A percentile compares a stretch with the other conserved stretches of the same genome.
These are phyloP conservation scores for Agelas oroides DNA, from an alignment of 37 sponge, comb jelly and placozoan species.

Conservation along the genomic window DNA sequence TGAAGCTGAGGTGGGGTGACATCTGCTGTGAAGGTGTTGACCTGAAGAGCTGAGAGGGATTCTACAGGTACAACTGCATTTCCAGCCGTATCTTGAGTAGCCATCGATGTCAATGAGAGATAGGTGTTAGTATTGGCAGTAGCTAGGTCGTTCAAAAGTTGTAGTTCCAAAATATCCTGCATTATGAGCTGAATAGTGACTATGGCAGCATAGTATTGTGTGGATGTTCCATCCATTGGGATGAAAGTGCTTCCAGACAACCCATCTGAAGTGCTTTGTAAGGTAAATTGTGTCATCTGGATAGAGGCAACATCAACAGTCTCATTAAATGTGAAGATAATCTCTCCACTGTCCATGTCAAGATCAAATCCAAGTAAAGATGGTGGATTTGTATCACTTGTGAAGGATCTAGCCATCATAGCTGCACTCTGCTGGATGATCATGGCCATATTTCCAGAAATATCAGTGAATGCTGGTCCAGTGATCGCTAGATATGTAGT, in stretches of 20 bases:
- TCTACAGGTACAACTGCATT: slow-evolving; percentile 39
- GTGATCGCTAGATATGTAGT: slow-evolving; percentile 70
- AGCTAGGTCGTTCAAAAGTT: slow-evolving; percentile 56
- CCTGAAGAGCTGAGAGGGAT: slow-evolving; percentile 18
- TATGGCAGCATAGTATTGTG: slow-evolving; percentile 38
- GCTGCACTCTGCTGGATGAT: slow-evolving; percentile 28
- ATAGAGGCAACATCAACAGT: slow-evolving; percentile 73
- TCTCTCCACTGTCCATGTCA: slow-evolving; percentile 59
- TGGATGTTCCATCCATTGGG: slow-evolving; percentile 51
- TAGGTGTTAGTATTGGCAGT: slow-evolving; percentile 55
- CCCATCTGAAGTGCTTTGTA: slow-evolving; percentile 33
- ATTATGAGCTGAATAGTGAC: slow-evolving; percentile 22
- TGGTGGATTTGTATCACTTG: slow-evolving; percentile 57
- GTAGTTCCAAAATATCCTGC: slow-evolving; percentile 50
- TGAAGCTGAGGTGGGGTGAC: slow-evolving; percentile 65
- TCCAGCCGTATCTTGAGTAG: slow-evolving; percentile 53
- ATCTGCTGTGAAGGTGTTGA: slow-evolving; percentile 55
- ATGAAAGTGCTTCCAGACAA: slow-evolving; percentile 14
- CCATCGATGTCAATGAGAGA: slow-evolving; percentile 41
- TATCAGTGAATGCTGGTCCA: slow-evolving; percentile 63
- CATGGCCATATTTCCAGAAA: slow-evolving; percentile 48
- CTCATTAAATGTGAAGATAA: slow-evolving; percentile 78
- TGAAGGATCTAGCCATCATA: slow-evolving; percentile 27
- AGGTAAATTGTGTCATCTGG: slow-evolving; percentile 29
- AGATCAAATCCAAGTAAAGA: slow-evolving; percentile 68